phyloP scores from a whole-genome alignment of 1,140 invertebrate species.

The Drosophila novamexicana region DNA sequence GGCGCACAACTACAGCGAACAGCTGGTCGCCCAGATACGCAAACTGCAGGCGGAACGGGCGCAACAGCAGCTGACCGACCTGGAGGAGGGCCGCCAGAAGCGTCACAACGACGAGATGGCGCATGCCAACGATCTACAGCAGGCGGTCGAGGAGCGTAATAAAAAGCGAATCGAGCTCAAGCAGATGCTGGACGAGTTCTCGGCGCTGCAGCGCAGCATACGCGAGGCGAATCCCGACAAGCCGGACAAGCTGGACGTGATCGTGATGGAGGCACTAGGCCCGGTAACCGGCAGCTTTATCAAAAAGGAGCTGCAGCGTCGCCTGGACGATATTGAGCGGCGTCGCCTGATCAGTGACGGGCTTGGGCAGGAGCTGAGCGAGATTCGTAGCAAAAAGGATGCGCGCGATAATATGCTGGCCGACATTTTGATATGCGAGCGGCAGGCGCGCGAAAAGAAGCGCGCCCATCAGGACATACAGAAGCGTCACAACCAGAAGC shows the following conservation, averaged over 20 bases:
- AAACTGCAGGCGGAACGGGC: constrained; percentile 13
- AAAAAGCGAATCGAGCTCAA: constrained; percentile 37
- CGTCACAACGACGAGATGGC: constrained; percentile 21
- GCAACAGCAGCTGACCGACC: background rate
- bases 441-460: constrained; percentile 42
- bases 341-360: constrained; percentile 40
- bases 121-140: constrained; percentile 10
- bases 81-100: constrained; percentile 48
- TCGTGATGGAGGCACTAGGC: constrained; percentile 52
- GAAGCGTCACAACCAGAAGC: constrained; percentile 31
- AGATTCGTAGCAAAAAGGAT: constrained; percentile 41
- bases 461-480: constrained; percentile 14
- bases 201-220: constrained; percentile 11
- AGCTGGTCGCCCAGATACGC: constrained; percentile 51
- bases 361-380: constrained; percentile 39
- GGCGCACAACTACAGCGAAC: constrained; percentile 18
- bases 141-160: constrained; percentile 1
- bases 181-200: constrained; percentile 40
- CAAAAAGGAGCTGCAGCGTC: constrained; percentile 4
- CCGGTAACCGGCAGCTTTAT: constrained; percentile 30
- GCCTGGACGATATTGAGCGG: constrained; percentile 18
- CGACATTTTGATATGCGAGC: constrained; percentile 50
- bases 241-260: constrained; percentile 30
- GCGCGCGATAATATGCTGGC: constrained; percentile 50
- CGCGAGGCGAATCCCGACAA: background rate